Evolutionary conservation across 2,888 invertebrate species (phyloP).

Genomic region (Machimus atricapillus): DNA sequence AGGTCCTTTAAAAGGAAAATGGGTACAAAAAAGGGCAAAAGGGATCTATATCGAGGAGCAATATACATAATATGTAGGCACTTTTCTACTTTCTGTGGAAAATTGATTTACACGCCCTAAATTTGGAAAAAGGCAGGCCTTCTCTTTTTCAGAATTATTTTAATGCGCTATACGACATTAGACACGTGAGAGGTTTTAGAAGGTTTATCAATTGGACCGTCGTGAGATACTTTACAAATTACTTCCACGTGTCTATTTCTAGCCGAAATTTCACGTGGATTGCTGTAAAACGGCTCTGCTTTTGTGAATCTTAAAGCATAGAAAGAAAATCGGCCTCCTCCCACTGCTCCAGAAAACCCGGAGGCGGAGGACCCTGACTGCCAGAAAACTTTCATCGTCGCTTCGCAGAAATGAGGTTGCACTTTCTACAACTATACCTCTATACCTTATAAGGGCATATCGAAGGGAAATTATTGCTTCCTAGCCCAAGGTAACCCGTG

Average conservation of each 20-base stretch:
- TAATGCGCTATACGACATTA: not conserved
- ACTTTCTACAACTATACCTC: not conserved
- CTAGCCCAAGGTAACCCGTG: not conserved
- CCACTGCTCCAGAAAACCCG: not conserved
- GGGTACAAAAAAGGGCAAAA: not conserved
- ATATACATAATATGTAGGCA: too few species aligned
- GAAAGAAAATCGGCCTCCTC: not conserved
- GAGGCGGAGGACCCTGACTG: not conserved
- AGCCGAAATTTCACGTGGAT: not conserved
- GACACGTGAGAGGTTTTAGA: not conserved
- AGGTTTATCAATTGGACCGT: not conserved
- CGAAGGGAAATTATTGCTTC: slow-evolving; percentile 23
- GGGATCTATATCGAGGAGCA: not conserved
- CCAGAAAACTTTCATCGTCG: not conserved
- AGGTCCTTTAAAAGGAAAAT: not conserved
- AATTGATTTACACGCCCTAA: not conserved
- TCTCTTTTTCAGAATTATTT: not conserved
- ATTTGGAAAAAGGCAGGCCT: not conserved
- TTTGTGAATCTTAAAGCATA: not conserved
- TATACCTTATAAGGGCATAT: not conserved
- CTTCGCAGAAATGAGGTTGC: not conserved
- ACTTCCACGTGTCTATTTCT: not conserved
- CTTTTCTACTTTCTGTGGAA: not conserved
- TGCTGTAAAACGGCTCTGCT: not conserved
- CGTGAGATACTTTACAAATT: not conserved